Percentiles rank a stretch among this genome's conserved stretches.
Evolutionary conservation across 1,140 invertebrate genomes (phyloP).

Genomic region (Laupala kohalensis): DNA sequence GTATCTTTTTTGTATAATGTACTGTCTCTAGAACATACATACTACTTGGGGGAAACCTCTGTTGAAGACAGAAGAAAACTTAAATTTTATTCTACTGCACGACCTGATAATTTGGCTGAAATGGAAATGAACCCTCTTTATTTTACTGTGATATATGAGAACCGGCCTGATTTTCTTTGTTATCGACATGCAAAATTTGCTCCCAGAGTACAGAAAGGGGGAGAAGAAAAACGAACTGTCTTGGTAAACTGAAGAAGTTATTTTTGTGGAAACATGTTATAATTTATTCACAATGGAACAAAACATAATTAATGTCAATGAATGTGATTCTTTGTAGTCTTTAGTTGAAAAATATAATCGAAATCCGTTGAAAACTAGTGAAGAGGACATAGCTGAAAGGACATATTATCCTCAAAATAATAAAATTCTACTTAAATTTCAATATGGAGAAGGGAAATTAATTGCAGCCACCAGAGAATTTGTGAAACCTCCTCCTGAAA

Average conservation of each 20-base stretch:
- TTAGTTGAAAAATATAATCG: constrained; percentile 47
- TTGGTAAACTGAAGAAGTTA: constrained; percentile 23
- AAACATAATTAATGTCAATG: not conserved
- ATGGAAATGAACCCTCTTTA: constrained; percentile 41
- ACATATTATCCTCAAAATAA: constrained; percentile 44
- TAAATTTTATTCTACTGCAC: constrained; percentile 51
- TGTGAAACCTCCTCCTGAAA: constrained; percentile 41
- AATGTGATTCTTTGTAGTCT: constrained; percentile 26
- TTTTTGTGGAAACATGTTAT: not conserved
- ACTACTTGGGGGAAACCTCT: constrained; percentile 32
- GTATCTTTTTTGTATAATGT: not conserved
- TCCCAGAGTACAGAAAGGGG: constrained; percentile 26
- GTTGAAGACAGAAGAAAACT: constrained; percentile 46
- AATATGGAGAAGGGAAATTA: constrained; percentile 50
- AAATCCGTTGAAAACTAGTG: constrained; percentile 35
- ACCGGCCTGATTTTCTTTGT: constrained; percentile 45
- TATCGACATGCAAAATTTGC: constrained; percentile 33
- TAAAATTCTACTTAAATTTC: constrained; percentile 50
- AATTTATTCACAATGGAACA: not conserved
- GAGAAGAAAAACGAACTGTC: constrained; percentile 27
- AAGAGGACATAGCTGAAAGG: constrained; percentile 46
- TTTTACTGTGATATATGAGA: constrained; percentile 48
- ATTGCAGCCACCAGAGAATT: constrained; percentile 49
- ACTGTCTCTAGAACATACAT: constrained; percentile 44
- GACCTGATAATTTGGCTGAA: constrained; percentile 49